Base-by-base conservation (phyloP, 2,797 vertebrate genomes). In the Myotis planiceps region DNA sequence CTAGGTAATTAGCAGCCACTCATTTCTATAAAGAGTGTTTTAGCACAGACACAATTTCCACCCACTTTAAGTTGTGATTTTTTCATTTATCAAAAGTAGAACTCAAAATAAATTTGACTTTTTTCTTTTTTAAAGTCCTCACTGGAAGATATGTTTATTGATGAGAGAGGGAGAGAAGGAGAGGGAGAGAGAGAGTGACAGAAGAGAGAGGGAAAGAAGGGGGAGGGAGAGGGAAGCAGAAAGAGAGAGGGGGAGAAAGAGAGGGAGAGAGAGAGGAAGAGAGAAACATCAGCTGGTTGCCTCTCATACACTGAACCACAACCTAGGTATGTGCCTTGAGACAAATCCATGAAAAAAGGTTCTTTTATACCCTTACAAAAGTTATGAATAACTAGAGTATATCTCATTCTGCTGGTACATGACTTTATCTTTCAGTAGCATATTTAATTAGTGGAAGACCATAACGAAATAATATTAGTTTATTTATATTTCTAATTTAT, bases 401-500 rank as follows among this genome's bases (percentile, higher is more conserved):
- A 51, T 63, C 23, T 55, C 72, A 45, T 71, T 51, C 71, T 82
- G 23, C 13, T 68, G 32, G 5, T 71, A 9, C 75, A 13, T 71
- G 80, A 65, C 72, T 88, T 85, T 90, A 82, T 32, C 13, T 71
- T 96, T 66, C 27, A 75, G 3, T 92, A 32, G 25, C 68, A 32
- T 80, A 71, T 88, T 72, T 53, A 94, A 49, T 84, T 85, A 87
- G 89, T 72, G 72, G n/a, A 92, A 83, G 13, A 81, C 79, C 29
- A 63, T 63, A 81, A 23, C 42, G 12, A 39, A 63, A 81, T 19
- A 51, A 78, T 74, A 53, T 51, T 86, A 45, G 39, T 94, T 92
- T 79, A 39, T 81, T 93, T 80, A 23, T 76, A 78, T 92, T 96
- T 94, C 55, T 84, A 80, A 79, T 55, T 94, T 90, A 21, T 86